A percentile compares a stretch with the other conserved stretches of the same genome.
phyloP scores from a whole-genome alignment of 2,113 vertebrate genomes.

The Dendropsophus ebraccatus region DNA sequence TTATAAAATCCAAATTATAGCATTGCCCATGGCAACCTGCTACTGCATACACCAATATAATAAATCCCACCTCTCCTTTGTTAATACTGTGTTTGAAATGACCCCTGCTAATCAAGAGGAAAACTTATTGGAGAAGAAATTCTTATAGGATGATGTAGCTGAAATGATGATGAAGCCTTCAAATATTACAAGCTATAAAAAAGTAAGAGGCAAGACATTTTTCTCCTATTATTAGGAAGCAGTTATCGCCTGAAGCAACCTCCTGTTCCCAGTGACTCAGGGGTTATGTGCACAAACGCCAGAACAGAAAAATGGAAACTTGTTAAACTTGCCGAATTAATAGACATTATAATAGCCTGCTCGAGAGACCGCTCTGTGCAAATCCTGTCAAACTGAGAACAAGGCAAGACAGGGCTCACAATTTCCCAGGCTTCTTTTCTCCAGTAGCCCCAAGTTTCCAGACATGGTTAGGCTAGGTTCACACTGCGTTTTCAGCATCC shows the following conservation, averaged over 20 bases:
- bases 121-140: conserved; percentile 23
- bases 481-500: no score
- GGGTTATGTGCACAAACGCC: conserved; percentile 31
- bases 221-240: conserved; percentile 33
- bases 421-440: neutral
- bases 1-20: conserved; percentile 33
- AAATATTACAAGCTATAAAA: conserved; percentile 48
- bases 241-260: conserved; percentile 48
- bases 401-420: neutral
- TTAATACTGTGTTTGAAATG: conserved; percentile 7
- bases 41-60: conserved; percentile 36
- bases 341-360: conserved; percentile 25
- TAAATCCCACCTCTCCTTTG: conserved; percentile 35
- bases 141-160: conserved; percentile 51
- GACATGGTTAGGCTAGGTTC: no score
- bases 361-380: neutral
- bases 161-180: conserved; percentile 45
- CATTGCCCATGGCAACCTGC: conserved; percentile 41
- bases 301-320: conserved; percentile 40
- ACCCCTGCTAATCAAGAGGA: conserved; percentile 28
- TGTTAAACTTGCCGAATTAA: conserved; percentile 49
- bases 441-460: neutral
- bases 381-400: neutral
- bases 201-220: conserved; percentile 26
- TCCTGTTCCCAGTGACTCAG: conserved; percentile 32